Base-by-base conservation (phyloP, 2,113 vertebrate genomes). In the Dryoscopus gambensis region DNA sequence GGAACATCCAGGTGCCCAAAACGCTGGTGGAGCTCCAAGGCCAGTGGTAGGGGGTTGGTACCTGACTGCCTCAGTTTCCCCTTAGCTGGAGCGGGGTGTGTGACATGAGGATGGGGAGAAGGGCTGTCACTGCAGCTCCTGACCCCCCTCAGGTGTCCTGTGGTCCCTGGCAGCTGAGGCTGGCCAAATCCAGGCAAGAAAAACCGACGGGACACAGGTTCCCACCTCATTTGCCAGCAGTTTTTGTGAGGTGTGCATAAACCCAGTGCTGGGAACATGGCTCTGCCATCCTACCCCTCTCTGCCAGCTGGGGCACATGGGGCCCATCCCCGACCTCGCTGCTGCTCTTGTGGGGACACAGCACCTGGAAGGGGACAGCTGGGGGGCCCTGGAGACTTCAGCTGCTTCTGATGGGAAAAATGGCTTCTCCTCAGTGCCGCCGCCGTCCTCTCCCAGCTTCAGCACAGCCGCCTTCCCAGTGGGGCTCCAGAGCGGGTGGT, bases 121-220 rank as follows among this genome's bases (percentile, higher is more conserved):
- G 9, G 49, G 39, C 24, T 7, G 7, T 27, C 62, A 25, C 50
- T 79, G 56, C 40, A 68, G 31, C n/a, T 81, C 46, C 77, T 50
- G 28, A 70, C 7, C 23, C 87, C 42, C 7, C 22, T 59, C 91
- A 84, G 70, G 88, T 46, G 10, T 97, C 60, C 81, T 97, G 73
- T 97, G 94, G 91, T 93, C 95, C 86, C 90, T 96, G 25, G 89
- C 93, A 96, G 96, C 84, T 97, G 80, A 90, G 93, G 42, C 64
- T 37, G 37, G 31, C 28, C 37, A 35, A 47, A 69, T 14, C 13
- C 5, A 25, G 19, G 24, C 40, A 28, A 33, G 63, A 53, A 47
- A 40, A 46, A 28, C 39, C 49, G 3, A 0, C 25, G 46, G 57
- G 27, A 10, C 24, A 6, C 3, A 1, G 0, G 1, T 28, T 44